These are phyloP conservation scores for Agriopis marginaria DNA, from an alignment of 2,888 invertebrate genomes.

Conservation along the genomic window DNA sequence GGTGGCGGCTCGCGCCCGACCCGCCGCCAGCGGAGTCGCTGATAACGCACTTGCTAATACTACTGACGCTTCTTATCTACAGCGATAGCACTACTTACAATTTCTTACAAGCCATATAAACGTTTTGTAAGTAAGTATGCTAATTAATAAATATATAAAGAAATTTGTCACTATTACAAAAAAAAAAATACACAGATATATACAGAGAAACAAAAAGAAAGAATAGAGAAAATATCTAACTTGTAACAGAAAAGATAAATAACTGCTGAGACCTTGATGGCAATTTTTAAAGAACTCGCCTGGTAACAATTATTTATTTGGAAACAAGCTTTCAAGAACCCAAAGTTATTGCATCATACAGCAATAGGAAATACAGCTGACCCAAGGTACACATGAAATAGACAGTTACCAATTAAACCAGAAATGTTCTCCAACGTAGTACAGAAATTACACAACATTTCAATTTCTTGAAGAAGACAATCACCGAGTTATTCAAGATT, in stretches of 20 bases:
- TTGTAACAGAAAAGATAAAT: not conserved
- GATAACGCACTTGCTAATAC: constrained; percentile 47
- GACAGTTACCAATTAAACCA: constrained; percentile 26
- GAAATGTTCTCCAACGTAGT: not conserved
- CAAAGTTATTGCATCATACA: constrained; percentile 37
- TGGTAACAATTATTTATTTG: not conserved
- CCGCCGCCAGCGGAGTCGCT: constrained; percentile 40
- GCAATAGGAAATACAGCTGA: constrained; percentile 32
- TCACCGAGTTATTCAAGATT: not conserved
- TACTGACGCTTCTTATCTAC: constrained; percentile 49
- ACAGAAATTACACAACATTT: not conserved
- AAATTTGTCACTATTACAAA: too few relatives aligned
- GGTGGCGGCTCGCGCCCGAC: constrained; percentile 38
- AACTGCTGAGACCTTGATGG: not conserved
- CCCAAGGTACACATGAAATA: constrained; percentile 10
- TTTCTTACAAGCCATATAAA: constrained; percentile 17
- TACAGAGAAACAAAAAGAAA: not conserved
- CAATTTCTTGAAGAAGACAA: constrained; percentile 8
- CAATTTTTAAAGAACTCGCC: not conserved
- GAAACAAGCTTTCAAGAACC: not conserved
- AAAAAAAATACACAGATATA: not conserved
- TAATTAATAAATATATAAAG: not conserved
- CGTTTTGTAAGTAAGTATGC: not conserved
- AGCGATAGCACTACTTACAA: constrained; percentile 39
- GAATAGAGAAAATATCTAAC: not conserved